Percentiles rank a stretch among this genome's conserved stretches.
These are phyloP conservation scores for Synanthedon tipuliformis DNA, from an alignment of 2,888 invertebrate genomes.

Conservation along the genomic window DNA sequence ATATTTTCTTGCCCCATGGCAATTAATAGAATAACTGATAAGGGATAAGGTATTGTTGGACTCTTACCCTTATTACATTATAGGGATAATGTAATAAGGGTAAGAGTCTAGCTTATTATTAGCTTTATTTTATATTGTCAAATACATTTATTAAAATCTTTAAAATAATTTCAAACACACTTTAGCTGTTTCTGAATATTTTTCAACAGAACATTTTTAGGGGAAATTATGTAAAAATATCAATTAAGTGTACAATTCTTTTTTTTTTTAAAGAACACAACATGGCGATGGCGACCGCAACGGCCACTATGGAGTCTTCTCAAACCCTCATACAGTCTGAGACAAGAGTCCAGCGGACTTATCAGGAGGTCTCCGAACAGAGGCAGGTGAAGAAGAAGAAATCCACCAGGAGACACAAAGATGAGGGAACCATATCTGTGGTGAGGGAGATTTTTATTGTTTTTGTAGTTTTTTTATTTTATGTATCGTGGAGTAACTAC, in stretches of 20 bases:
- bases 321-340: constrained; percentile 51
- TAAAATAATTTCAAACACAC: no score
- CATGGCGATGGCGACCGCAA: constrained; percentile 47
- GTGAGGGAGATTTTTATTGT: constrained; percentile 31
- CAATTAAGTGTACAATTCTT: no score
- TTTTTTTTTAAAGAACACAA: constrained; percentile 25
- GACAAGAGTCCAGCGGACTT: constrained; percentile 46
- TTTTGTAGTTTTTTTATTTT: background rate
- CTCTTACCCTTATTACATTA: no score
- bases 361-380: constrained; percentile 47
- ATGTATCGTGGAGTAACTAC: background rate
- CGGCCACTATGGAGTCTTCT: constrained; percentile 54
- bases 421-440: constrained; percentile 68
- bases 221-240: no score
- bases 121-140: no score
- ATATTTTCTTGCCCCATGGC: background rate
- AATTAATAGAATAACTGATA: no score
- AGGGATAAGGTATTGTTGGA: no score
- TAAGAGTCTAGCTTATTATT: no score
- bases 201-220: no score
- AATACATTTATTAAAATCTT: no score
- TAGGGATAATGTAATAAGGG: no score
- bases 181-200: no score
- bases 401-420: constrained; percentile 60
- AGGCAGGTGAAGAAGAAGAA: constrained; percentile 44